Conservation (phyloP, 2,113 vertebrate genomes). For the Scatophagus argus region DNA sequence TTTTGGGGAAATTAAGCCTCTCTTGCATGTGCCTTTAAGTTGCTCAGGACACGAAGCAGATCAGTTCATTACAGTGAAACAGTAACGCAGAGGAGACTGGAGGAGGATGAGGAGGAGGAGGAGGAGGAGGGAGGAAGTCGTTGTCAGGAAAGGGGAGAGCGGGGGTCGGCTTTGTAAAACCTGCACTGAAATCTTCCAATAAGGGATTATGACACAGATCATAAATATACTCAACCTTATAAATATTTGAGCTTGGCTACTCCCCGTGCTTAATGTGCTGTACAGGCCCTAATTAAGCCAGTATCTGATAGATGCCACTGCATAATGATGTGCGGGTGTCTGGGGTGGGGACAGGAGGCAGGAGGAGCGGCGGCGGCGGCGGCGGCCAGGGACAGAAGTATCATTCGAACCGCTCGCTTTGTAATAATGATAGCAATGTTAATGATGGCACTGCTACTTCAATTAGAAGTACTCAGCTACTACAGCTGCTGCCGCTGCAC, state of each 20-base stretch:
- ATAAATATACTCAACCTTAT: slow-evolving; percentile 87
- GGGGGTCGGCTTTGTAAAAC: slow-evolving; percentile 62
- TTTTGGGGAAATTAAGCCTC: neutral
- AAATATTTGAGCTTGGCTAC: slow-evolving; percentile 86
- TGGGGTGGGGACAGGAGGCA: slow-evolving; percentile 48
- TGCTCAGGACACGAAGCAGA: neutral
- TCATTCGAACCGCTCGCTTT: slow-evolving; percentile 71
- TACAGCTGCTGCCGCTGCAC: slow-evolving; percentile 36
- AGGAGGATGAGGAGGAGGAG: neutral
- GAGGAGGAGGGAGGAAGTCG: neutral
- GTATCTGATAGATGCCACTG: slow-evolving; percentile 84
- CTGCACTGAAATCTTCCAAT: slow-evolving; percentile 72
- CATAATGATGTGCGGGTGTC: slow-evolving; percentile 82
- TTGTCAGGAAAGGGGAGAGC: neutral
- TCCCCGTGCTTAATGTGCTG: slow-evolving; percentile 85
- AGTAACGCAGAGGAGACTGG: neutral
- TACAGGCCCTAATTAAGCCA: slow-evolving; percentile 86
- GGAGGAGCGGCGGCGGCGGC: slow-evolving; percentile 9
- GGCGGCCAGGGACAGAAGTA: slow-evolving; percentile 69
- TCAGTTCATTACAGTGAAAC: neutral
- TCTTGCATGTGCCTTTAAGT: too few species aligned
- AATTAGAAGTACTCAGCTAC: slow-evolving; percentile 76
- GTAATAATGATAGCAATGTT: slow-evolving; percentile 78
- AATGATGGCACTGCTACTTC: slow-evolving; percentile 77
- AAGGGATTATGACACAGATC: slow-evolving; percentile 83